Evolutionary conservation across 2,797 vertebrate species (phyloP).

Genomic region (Champsocephalus esox): DNA sequence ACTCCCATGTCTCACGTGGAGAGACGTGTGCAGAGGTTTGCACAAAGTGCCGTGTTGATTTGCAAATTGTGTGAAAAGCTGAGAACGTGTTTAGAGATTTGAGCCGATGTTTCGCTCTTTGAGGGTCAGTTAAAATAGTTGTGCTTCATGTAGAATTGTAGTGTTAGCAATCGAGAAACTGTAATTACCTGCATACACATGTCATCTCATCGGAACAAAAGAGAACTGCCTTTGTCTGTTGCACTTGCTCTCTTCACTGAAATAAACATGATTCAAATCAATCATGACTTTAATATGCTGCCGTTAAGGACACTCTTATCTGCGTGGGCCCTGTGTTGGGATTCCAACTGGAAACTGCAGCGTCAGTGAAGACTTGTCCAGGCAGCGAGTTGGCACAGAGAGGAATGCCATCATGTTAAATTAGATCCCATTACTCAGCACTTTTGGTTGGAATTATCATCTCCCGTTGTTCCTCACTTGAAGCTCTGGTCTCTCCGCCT

Average conservation of each 20-base stretch:
- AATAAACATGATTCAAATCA: background rate
- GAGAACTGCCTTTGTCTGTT: background rate
- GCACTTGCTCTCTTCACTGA: background rate
- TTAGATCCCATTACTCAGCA: slow-evolving; percentile 13
- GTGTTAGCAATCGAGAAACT: too few relatives aligned
- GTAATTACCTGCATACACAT: too few relatives aligned
- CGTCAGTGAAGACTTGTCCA: slow-evolving; percentile 4
- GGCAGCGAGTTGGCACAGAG: slow-evolving; percentile 9
- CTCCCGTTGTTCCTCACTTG: slow-evolving; percentile 3
- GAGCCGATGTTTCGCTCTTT: too few relatives aligned
- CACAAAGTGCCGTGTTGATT: too few relatives aligned
- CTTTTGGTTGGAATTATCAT: background rate
- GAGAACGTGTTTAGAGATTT: too few relatives aligned
- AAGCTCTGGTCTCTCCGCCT: background rate
- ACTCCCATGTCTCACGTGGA: too few relatives aligned
- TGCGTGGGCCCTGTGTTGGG: background rate
- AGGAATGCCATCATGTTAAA: background rate
- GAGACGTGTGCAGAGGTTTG: too few relatives aligned
- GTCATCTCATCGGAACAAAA: too few relatives aligned
- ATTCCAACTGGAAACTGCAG: background rate
- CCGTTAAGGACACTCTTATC: background rate
- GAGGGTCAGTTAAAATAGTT: too few relatives aligned
- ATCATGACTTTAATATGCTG: background rate
- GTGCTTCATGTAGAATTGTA: too few relatives aligned
- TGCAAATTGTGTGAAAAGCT: too few relatives aligned